These are phyloP conservation scores for Stratiomys singularior DNA, from an alignment of 2,888 invertebrate species.

Conservation along the genomic window DNA sequence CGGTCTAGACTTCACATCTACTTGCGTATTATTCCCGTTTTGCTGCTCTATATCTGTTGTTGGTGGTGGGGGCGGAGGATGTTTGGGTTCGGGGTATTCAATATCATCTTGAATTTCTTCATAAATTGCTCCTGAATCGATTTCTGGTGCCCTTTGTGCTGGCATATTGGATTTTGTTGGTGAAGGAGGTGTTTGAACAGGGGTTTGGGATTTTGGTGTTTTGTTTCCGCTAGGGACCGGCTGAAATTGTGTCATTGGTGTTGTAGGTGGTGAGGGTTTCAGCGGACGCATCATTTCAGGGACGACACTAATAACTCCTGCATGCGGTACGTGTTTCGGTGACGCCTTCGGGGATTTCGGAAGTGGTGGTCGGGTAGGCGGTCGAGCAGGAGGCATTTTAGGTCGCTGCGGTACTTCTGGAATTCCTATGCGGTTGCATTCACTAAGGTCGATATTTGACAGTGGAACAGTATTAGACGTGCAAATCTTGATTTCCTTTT, in stretches of 20 bases:
- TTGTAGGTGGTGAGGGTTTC: constrained; percentile 55
- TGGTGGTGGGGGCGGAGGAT: constrained; percentile 72
- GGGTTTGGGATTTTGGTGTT: constrained; percentile 60
- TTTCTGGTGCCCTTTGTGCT: constrained; percentile 31
- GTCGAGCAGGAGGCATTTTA: constrained; percentile 65
- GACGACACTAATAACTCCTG: constrained; percentile 68
- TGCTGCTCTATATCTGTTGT: constrained; percentile 67
- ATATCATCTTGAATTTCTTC: constrained; percentile 69
- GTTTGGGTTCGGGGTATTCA: constrained; percentile 67
- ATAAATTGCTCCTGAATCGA: constrained; percentile 67
- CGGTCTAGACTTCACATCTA: constrained; percentile 63
- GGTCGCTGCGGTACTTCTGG: constrained; percentile 67
- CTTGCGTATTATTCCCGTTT: constrained; percentile 54
- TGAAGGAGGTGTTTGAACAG: constrained; percentile 55
- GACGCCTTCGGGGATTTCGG: constrained; percentile 68
- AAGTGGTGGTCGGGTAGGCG: constrained; percentile 68
- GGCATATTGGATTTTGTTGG: constrained; percentile 3
- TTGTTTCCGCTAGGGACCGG: neutral
- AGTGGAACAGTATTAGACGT: constrained; percentile 86
- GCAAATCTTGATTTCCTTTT: constrained; percentile 85
- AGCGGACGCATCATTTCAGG: constrained; percentile 63
- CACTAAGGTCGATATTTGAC: constrained; percentile 65
- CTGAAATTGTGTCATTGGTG: constrained; percentile 53
- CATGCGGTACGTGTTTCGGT: constrained; percentile 66
- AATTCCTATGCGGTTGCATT: constrained; percentile 64